A percentile compares a stretch with the other conserved stretches of the same genome.
These are phyloP conservation scores for Sphenodon punctatus DNA, from an alignment of 2,797 vertebrate genomes.

Conservation along the genomic window DNA sequence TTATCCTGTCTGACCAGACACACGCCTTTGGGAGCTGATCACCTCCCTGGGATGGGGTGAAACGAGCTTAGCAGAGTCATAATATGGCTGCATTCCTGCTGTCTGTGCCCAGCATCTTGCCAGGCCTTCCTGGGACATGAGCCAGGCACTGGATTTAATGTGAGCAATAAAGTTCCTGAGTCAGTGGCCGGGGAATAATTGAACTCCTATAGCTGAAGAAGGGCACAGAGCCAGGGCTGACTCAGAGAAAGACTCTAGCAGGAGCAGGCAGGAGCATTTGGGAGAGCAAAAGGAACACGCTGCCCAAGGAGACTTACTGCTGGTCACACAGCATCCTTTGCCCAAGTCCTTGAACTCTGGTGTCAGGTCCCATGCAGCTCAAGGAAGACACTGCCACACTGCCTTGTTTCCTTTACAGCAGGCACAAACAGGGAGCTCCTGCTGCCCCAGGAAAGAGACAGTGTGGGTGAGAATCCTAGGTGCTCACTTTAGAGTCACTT, in stretches of 20 bases:
- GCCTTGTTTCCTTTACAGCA: not conserved
- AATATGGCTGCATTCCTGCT: not conserved
- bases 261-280: not conserved
- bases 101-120: not conserved
- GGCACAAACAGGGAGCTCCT: not conserved
- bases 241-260: not conserved
- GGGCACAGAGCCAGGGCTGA: not conserved
- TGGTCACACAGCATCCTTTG: no score
- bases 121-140: not conserved
- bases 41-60: not conserved
- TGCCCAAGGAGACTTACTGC: not conserved
- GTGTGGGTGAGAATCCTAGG: not conserved
- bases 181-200: not conserved
- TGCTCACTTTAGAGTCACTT: no score
- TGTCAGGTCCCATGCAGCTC: no score
- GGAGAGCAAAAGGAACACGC: not conserved
- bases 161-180: not conserved
- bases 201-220: not conserved
- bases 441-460: not conserved
- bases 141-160: accelerated
- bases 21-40: not conserved
- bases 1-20: not conserved
- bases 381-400: not conserved
- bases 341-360: not conserved
- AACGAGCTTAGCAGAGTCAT: accelerated